Evolutionary conservation across 2,888 invertebrate species (phyloP).

Genomic region (Neocrepidodera transversa): DNA sequence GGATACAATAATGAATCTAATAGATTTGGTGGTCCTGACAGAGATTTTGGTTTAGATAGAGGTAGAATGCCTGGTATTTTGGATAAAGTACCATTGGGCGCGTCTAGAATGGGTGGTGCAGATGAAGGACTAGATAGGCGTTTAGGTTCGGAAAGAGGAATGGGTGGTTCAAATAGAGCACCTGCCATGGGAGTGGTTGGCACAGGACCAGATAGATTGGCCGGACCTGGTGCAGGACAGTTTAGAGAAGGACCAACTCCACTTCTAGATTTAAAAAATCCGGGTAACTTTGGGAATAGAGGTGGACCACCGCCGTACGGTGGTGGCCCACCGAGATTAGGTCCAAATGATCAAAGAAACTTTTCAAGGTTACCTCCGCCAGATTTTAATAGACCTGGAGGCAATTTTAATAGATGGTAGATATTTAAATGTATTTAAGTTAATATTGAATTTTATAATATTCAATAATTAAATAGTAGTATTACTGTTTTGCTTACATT

Average conservation of each 20-base stretch:
- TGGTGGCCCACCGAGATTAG: constrained; percentile 7
- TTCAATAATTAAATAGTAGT: background rate
- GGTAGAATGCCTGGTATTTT: background rate
- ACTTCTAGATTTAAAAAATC: background rate
- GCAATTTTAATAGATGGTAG: constrained; percentile 33
- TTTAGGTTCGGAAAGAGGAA: background rate
- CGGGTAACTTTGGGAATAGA: constrained; percentile 2
- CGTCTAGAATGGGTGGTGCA: background rate
- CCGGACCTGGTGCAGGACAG: background rate
- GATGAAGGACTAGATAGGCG: background rate
- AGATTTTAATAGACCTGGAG: constrained; percentile 23
- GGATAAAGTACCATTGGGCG: background rate
- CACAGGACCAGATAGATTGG: background rate
- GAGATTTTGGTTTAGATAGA: background rate
- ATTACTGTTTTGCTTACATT: background rate
- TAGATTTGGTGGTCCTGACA: constrained; percentile 6
- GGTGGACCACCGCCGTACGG: constrained; percentile 4
- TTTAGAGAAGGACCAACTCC: constrained; percentile 5
- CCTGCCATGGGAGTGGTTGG: no score
- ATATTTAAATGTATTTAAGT: constrained; percentile 2
- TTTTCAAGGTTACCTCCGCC: constrained; percentile 25
- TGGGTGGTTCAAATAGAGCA: background rate
- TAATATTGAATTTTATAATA: constrained; percentile 15
- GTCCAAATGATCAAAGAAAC: constrained; percentile 20
- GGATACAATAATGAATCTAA: background rate